Evolutionary conservation across 2,113 vertebrate species (phyloP).

Genomic region (Pelecanoides urinatrix): DNA sequence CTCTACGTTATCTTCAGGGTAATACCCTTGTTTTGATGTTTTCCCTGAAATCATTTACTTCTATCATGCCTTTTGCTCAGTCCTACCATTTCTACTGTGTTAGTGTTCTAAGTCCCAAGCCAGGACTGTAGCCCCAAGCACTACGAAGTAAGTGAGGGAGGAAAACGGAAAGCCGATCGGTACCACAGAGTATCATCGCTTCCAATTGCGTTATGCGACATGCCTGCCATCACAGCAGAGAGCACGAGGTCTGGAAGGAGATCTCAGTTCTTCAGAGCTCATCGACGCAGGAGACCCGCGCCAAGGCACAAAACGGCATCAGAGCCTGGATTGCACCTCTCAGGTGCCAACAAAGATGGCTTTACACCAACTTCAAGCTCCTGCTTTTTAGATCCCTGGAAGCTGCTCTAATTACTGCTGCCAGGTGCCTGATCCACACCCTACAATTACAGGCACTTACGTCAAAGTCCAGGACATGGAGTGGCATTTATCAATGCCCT

Average conservation of each 20-base stretch:
- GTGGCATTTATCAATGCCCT: not conserved
- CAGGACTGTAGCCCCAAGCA: not conserved
- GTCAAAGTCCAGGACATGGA: not conserved
- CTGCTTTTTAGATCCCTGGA: not conserved
- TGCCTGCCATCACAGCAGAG: not conserved
- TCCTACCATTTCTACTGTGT: not conserved
- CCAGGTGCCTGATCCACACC: not conserved
- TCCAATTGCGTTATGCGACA: accelerated
- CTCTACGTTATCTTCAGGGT: not conserved
- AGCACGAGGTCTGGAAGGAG: not conserved
- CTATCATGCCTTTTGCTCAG: not conserved
- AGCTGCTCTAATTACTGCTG: not conserved
- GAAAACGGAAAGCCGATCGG: not conserved
- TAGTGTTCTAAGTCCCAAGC: not conserved
- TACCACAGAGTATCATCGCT: not conserved
- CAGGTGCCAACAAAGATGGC: not conserved
- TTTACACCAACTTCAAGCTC: not conserved
- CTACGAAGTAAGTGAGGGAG: accelerated
- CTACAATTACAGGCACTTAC: not conserved
- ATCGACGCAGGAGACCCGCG: accelerated
- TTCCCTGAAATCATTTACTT: not conserved
- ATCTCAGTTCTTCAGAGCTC: not conserved
- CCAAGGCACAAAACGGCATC: not conserved
- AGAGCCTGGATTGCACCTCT: not conserved
- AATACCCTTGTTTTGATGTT: not conserved